phyloP scores from a whole-genome alignment of 2,888 invertebrate genomes.

The Agrotis ipsilon region DNA sequence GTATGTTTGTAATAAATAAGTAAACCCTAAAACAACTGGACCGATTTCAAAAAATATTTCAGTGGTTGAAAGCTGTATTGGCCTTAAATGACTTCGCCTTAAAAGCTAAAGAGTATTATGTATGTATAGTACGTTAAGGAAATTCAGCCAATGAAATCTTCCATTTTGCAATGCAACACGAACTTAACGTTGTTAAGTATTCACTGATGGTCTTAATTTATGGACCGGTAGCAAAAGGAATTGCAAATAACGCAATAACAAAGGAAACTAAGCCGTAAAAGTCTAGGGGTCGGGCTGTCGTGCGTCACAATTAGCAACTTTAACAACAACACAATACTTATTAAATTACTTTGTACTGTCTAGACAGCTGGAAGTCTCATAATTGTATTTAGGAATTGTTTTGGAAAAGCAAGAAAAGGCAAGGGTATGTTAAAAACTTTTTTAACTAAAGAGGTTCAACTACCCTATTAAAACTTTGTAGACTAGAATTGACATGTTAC shows the following conservation, averaged over 20 bases:
- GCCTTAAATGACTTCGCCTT: too few relatives aligned
- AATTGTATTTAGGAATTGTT: neutral
- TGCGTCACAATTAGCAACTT: conserved; percentile 38
- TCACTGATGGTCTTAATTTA: conserved; percentile 39
- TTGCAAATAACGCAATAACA: conserved; percentile 44
- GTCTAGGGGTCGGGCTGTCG: conserved; percentile 12
- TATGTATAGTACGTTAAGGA: neutral
- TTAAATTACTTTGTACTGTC: conserved; percentile 21
- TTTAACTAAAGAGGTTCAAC: too few relatives aligned
- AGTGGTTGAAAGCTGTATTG: too few relatives aligned
- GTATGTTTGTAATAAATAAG: too few relatives aligned
- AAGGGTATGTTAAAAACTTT: too few relatives aligned
- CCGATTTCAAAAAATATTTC: too few relatives aligned
- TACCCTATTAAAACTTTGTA: too few relatives aligned
- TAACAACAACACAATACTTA: conserved; percentile 28
- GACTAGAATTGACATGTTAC: too few relatives aligned
- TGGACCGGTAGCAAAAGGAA: conserved; percentile 33
- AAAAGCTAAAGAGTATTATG: too few relatives aligned
- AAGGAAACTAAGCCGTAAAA: conserved; percentile 33
- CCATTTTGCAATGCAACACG: conserved; percentile 11
- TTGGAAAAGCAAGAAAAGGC: neutral
- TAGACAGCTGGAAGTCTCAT: neutral
- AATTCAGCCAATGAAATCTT: conserved; percentile 31
- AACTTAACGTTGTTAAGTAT: conserved; percentile 30
- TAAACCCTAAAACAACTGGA: too few relatives aligned